A percentile compares a stretch with the other conserved stretches of the same genome.
phyloP scores from a whole-genome alignment of 2,113 vertebrate species.

The Lates calcarifer region DNA sequence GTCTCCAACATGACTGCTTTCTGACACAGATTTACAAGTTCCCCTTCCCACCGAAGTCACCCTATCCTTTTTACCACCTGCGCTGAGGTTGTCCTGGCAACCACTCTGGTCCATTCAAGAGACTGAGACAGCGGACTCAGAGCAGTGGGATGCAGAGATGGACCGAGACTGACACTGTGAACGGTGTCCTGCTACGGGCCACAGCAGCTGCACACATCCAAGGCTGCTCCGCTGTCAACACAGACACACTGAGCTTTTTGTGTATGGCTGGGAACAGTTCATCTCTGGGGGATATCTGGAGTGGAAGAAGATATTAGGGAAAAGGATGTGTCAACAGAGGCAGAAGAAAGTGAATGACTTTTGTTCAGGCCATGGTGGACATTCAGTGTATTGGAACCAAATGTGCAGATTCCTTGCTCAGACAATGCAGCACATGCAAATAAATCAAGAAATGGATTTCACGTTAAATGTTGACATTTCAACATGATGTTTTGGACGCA shows the following conservation, averaged over 20 bases:
- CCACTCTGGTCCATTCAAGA: constrained; percentile 1
- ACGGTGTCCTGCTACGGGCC: constrained; percentile 20
- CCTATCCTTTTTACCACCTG: not conserved
- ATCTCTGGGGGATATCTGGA: not conserved
- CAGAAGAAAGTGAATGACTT: not conserved
- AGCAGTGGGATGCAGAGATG: constrained; percentile 16
- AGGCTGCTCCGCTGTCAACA: not conserved
- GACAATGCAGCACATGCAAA: not conserved
- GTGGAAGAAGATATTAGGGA: not conserved
- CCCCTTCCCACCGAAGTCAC: not conserved
- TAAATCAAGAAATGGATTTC: not conserved
- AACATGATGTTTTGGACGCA: not conserved
- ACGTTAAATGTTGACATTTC: constrained; percentile 3
- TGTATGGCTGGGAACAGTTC: not conserved
- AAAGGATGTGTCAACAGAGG: not conserved
- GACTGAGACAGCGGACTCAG: not conserved
- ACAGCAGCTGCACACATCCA: constrained; percentile 5
- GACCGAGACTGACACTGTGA: constrained; percentile 13
- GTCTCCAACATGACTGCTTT: not conserved
- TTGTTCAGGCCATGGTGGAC: not conserved
- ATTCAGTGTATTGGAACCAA: not conserved
- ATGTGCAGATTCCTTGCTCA: not conserved
- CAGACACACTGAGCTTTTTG: not conserved
- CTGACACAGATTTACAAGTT: not conserved
- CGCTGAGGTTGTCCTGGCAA: constrained; percentile 31